Percentiles rank a stretch among this genome's conserved stretches.
Evolutionary conservation across 2,888 invertebrate species (phyloP).

Genomic region (Slavum lentiscoides): DNA sequence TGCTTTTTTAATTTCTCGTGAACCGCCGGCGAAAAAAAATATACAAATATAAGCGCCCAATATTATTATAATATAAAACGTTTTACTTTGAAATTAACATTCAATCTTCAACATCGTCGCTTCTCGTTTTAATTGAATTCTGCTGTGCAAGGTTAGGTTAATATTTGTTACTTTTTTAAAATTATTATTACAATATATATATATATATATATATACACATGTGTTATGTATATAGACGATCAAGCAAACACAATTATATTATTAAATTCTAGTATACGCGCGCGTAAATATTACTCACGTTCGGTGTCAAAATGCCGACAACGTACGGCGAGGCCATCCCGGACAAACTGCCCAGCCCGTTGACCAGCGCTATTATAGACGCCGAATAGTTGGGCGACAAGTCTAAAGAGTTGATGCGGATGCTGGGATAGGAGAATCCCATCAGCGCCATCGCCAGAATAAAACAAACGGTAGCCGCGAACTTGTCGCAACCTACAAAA

Average conservation of each 20-base stretch:
- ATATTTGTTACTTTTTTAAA: no score
- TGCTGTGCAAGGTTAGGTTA: neutral
- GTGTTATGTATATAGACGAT: neutral
- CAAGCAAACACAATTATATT: neutral
- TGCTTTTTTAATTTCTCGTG: no score
- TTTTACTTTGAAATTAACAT: neutral
- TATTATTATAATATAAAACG: neutral
- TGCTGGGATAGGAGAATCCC: slow-evolving; percentile 71
- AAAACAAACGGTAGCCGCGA: slow-evolving; percentile 64
- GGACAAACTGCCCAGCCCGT: slow-evolving; percentile 67
- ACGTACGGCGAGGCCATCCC: slow-evolving; percentile 68
- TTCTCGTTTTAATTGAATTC: neutral
- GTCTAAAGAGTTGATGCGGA: slow-evolving; percentile 70
- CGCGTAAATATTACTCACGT: slow-evolving; percentile 47
- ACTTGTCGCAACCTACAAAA: slow-evolving; percentile 57
- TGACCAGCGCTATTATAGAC: slow-evolving; percentile 68
- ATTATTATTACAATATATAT: no score
- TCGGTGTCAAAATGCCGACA: slow-evolving; percentile 61
- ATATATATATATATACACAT: no score
- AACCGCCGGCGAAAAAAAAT: neutral
- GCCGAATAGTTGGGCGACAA: slow-evolving; percentile 69
- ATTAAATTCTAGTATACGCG: neutral
- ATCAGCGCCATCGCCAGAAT: slow-evolving; percentile 69
- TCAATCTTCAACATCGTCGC: neutral
- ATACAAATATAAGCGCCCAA: no score